Conservation (phyloP, 2,113 vertebrate species). For the Furnarius figulus region DNA sequence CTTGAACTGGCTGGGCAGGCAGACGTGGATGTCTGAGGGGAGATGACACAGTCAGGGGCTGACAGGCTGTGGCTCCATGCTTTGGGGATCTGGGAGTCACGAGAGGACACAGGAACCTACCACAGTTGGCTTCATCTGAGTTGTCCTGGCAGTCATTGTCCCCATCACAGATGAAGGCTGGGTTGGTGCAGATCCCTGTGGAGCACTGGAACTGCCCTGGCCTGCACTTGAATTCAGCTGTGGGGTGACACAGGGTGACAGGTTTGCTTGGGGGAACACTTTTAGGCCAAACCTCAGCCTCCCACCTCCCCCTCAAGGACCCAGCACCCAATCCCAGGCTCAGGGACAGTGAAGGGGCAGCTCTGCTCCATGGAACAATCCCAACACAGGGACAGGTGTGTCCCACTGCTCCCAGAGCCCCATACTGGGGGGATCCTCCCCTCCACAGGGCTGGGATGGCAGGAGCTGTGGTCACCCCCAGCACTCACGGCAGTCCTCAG, state of each 20-base stretch:
- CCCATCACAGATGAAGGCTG: slow-evolving; percentile 96
- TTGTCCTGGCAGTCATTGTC: slow-evolving; percentile 98
- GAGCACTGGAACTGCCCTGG: slow-evolving; percentile 97
- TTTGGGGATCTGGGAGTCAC: fast-evolving
- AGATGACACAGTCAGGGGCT: neutral
- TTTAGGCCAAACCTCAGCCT: neutral
- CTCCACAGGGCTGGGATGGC: neutral
- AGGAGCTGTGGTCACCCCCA: neutral
- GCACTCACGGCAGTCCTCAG: slow-evolving; percentile 92
- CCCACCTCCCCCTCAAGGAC: fast-evolving
- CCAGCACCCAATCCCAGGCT: neutral
- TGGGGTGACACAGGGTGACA: neutral
- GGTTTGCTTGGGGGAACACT: neutral
- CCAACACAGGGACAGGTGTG: fast-evolving
- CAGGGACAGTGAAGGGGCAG: fast-evolving
- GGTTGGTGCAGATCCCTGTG: slow-evolving; percentile 97
- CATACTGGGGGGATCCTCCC: fast-evolving
- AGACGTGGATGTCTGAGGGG: slow-evolving; percentile 91
- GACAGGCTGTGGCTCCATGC: neutral
- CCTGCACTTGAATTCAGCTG: slow-evolving; percentile 94
- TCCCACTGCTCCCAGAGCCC: neutral
- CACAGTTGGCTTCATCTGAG: slow-evolving; percentile 94
- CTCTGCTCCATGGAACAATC: neutral
- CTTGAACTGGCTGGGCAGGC: slow-evolving; percentile 97
- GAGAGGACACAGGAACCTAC: slow-evolving; percentile 51